Conservation (phyloP, 2,113 vertebrate species). For the Tragelaphus buxtoni region DNA sequence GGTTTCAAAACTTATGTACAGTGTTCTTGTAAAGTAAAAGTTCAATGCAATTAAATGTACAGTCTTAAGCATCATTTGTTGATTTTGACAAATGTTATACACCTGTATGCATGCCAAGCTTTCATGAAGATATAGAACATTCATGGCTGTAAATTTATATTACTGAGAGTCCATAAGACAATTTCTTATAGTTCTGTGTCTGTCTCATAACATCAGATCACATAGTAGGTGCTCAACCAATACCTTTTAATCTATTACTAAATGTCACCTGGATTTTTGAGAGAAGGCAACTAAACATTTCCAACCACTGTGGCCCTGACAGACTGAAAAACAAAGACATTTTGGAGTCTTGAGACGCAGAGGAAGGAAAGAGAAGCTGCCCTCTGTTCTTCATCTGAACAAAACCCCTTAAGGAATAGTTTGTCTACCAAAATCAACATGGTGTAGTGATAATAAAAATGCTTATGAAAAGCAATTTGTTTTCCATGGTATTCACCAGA, state of each 20-base stretch:
- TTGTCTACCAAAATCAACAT: constrained; percentile 33
- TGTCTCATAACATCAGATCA: background rate
- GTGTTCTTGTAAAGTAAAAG: background rate
- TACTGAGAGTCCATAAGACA: background rate
- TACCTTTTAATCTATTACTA: background rate
- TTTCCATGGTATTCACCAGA: constrained; percentile 44
- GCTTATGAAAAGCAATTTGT: constrained; percentile 44
- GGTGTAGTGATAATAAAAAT: background rate
- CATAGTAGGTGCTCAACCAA: background rate
- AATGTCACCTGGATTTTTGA: background rate
- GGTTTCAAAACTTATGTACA: background rate
- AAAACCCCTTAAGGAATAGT: constrained; percentile 32
- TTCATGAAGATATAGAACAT: background rate
- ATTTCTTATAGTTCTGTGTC: background rate
- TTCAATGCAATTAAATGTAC: background rate
- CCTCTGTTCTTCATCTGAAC: background rate
- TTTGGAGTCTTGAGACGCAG: background rate
- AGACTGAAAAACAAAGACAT: background rate
- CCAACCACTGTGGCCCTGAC: background rate
- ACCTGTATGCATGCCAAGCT: background rate
- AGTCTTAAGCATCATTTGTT: background rate
- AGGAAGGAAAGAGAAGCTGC: background rate
- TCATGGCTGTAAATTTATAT: background rate
- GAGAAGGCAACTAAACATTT: background rate
- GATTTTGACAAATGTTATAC: background rate